Evolutionary conservation across 1,140 invertebrate genomes (phyloP), one percentile per base, ranked within the genome.

Genomic region (Drosophila bocqueti): DNA sequence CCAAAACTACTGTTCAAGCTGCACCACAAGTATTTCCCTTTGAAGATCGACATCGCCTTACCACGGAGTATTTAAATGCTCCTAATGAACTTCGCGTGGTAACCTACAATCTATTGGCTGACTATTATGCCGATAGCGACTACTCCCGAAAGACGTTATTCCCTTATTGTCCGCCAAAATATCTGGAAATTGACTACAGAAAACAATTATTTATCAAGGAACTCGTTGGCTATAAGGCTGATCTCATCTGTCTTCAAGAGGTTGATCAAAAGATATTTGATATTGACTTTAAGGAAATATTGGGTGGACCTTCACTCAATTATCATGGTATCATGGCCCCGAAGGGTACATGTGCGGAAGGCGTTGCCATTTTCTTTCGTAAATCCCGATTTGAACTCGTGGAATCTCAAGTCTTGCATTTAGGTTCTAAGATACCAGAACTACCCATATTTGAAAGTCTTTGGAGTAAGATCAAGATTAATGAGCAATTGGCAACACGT

Each of bases 201-300:
- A 97, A 97, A 87, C 96, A 96, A 83, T 93, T 98, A 11, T 94
- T 98, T 76, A 76, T 97, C 0, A 97, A 97, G 92, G 98, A 99
- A 94, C 92, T 98, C 40, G 80, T 95, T 95, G 97, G 97, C 18
- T 99, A 98, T 82, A 97, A 98, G 94, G 95, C 95, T 36, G 98
- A 99, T 93, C 94, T 99, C 49, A 94, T 98, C 42, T 99, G 98
- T 86, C 93, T 99, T 15, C 98, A 99, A 95, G 98, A 99, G 95
- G 97, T 98, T 0, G 98, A 99, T 93, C 91, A 81, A 13, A 97
- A 96, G 93, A 93, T 98, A 29, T 98, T 96, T 91, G 92, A 96
- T 18, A 91, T 95, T 76, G 96, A 97, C 90, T 93, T 98, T n/a
- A 76, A 93, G 40, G 95, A 95, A 13, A 93, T 95, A 21, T 93